Evolutionary conservation across 2,888 invertebrate genomes (phyloP).

Genomic region (Sinhomidia bicolor): DNA sequence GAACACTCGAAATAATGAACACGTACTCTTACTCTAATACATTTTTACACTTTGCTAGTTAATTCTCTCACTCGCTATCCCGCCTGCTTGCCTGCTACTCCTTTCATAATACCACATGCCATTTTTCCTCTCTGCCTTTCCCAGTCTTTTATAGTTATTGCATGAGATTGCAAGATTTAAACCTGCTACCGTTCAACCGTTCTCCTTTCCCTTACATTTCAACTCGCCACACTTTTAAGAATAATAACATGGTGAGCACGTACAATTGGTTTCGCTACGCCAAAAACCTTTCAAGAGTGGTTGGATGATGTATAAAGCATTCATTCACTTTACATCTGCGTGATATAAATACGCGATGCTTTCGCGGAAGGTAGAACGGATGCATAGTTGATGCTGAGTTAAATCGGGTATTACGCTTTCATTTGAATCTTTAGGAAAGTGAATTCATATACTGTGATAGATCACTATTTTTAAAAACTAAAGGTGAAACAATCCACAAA

Average conservation of each 20-base stretch:
- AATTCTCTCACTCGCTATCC: conserved; percentile 4
- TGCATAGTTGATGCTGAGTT: conserved; percentile 43
- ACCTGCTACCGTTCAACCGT: background rate
- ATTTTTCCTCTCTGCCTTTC: conserved; percentile 28
- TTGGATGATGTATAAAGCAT: background rate
- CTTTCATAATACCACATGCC: conserved; percentile 36
- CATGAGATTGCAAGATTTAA: conserved; percentile 68
- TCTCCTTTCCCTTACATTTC: conserved; percentile 24
- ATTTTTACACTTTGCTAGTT: conserved; percentile 45
- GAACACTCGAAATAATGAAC: conserved; percentile 60
- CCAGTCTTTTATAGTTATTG: conserved; percentile 45
- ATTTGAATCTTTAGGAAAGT: background rate
- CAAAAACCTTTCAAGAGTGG: background rate
- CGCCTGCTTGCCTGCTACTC: conserved; percentile 2
- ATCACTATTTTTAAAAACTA: conserved; percentile 31
- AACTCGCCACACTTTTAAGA: background rate
- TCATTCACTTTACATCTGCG: background rate
- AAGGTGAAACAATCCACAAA: background rate
- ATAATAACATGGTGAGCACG: background rate
- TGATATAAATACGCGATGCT: background rate
- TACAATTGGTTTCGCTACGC: conserved; percentile 10
- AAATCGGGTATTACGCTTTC: background rate
- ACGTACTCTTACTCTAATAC: background rate
- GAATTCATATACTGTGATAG: background rate
- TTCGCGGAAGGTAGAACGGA: background rate